These are phyloP conservation scores for Solenopsis fugax DNA, from an alignment of 1,140 invertebrate species.

Conservation along the genomic window DNA sequence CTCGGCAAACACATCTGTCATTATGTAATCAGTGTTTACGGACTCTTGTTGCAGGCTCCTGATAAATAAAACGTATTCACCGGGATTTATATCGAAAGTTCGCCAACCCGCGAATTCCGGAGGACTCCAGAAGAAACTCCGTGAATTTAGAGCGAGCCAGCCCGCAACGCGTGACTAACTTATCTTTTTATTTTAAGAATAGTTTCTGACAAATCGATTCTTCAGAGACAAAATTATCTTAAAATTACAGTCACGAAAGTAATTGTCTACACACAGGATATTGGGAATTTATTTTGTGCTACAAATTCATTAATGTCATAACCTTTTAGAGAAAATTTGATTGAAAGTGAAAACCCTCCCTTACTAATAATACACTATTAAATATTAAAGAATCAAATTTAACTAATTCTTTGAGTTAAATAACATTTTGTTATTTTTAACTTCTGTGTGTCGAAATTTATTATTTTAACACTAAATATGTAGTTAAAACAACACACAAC, in stretches of 20 bases:
- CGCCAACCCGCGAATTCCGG: not conserved
- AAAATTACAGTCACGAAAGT: not conserved
- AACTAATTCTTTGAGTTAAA: no score
- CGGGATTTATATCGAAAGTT: constrained; percentile 11
- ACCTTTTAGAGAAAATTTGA: no score
- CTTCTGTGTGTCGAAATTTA: no score
- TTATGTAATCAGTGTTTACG: constrained; percentile 42
- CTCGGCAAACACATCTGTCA: constrained; percentile 37
- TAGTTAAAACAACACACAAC: no score
- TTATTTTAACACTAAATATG: no score
- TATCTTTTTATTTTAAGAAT: not conserved
- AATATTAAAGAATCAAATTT: no score
- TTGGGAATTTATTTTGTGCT: no score
- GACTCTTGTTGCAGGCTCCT: not conserved
- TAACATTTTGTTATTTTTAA: no score
- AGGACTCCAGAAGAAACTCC: not conserved
- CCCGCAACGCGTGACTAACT: not conserved
- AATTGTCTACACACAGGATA: no score
- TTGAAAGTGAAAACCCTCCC: no score
- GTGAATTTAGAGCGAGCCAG: not conserved
- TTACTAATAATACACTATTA: no score
- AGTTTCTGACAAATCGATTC: not conserved
- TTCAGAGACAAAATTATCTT: not conserved
- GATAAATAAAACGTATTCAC: constrained; percentile 29
- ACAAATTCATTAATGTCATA: no score